phyloP scores from a whole-genome alignment of 2,113 vertebrate genomes.

The Parotia lawesii region DNA sequence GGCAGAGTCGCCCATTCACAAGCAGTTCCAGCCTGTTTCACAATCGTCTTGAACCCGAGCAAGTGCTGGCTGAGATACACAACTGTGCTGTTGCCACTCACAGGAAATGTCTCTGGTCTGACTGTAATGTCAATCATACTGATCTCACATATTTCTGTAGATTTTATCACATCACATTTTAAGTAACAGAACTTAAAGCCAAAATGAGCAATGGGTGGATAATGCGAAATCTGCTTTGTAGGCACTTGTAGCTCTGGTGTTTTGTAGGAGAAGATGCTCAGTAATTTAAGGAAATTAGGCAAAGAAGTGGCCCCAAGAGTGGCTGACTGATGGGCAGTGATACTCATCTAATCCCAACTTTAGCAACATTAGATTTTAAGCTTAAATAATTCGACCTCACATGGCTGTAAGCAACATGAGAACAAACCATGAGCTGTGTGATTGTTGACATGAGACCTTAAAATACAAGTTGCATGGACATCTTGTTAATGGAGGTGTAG shows the following conservation, averaged over 20 bases:
- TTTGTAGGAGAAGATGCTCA: background rate
- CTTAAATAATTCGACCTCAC: background rate
- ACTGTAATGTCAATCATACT: background rate
- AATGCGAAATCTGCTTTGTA: background rate
- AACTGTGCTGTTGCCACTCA: background rate
- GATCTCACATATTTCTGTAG: slow-evolving; percentile 15
- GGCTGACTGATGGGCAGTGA: fast-evolving
- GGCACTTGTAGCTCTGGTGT: background rate
- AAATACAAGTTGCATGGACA: background rate
- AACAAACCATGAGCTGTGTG: background rate
- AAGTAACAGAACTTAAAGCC: background rate
- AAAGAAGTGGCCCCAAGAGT: background rate
- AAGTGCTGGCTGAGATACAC: background rate
- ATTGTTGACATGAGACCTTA: background rate
- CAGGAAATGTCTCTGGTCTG: slow-evolving; percentile 48
- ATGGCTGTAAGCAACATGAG: background rate
- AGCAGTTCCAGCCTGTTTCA: slow-evolving; percentile 23
- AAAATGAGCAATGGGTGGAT: background rate
- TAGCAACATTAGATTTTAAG: background rate
- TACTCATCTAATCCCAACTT: background rate
- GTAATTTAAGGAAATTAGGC: background rate
- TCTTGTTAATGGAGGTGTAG: background rate
- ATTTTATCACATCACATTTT: slow-evolving; percentile 24
- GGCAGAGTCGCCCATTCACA: background rate
- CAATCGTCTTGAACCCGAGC: background rate